phyloP scores from a whole-genome alignment of 2,797 vertebrate genomes.

The Microctenopoma stevenorrisi region DNA sequence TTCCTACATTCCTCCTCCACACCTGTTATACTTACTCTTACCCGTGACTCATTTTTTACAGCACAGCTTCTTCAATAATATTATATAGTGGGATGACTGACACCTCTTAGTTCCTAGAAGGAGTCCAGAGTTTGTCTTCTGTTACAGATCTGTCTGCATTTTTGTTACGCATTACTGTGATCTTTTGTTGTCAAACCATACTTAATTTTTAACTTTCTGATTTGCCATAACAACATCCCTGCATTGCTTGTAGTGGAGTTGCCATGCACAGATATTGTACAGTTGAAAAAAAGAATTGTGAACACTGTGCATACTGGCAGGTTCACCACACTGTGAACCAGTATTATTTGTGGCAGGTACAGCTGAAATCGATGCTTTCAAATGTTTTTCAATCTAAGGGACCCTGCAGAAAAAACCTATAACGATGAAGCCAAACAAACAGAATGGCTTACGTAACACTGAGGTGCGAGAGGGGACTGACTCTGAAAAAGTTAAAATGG shows the following conservation, averaged over 20 bases:
- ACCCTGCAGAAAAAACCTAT: background rate
- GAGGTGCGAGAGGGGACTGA: constrained; percentile 37
- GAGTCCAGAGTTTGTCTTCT: no score
- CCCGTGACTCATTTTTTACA: no score
- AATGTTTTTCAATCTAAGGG: constrained; percentile 28
- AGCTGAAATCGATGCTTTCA: constrained; percentile 30
- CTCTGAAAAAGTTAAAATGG: constrained; percentile 15
- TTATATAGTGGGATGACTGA: no score
- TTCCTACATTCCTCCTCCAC: no score
- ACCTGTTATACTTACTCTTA: no score
- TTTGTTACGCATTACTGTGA: no score
- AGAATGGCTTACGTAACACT: constrained; percentile 29
- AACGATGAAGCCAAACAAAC: constrained; percentile 36
- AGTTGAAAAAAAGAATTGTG: background rate
- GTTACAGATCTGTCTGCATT: no score
- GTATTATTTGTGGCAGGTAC: constrained; percentile 5
- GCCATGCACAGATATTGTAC: no score
- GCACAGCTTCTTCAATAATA: no score
- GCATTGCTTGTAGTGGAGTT: no score
- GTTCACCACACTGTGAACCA: background rate
- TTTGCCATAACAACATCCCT: background rate
- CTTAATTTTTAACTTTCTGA: background rate
- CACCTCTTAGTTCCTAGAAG: no score
- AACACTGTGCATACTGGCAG: background rate
- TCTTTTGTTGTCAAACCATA: no score